phyloP scores from a whole-genome alignment of 2,797 vertebrate species.

The Crax fasciolata region DNA sequence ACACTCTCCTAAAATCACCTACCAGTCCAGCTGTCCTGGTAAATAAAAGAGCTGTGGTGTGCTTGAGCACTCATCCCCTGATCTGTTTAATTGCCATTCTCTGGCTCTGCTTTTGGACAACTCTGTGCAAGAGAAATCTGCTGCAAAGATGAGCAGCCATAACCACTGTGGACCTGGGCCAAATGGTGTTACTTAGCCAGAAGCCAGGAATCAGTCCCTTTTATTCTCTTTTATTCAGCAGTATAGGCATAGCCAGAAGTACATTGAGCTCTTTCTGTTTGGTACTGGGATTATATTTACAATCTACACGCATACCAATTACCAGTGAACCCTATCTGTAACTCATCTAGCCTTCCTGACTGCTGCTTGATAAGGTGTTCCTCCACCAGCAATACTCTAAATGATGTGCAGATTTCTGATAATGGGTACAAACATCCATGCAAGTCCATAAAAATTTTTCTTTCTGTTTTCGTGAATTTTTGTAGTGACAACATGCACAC shows the following conservation, averaged over 20 bases:
- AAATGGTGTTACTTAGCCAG: neutral
- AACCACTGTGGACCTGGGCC: neutral
- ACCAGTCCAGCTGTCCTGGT: neutral
- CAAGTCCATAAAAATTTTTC: neutral
- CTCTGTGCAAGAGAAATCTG: neutral
- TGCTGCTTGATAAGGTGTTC: neutral
- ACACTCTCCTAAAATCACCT: neutral
- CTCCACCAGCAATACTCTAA: neutral
- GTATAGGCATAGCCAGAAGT: neutral
- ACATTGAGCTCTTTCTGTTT: neutral
- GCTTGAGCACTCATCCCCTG: neutral
- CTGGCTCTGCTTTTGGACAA: slow-evolving; percentile 15
- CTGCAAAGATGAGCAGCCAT: neutral
- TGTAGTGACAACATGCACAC: neutral
- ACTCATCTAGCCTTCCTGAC: neutral
- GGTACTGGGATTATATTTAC: neutral
- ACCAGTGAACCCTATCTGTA: neutral
- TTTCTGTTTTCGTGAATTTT: neutral
- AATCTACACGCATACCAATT: neutral
- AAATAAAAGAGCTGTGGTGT: neutral
- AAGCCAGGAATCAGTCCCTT: neutral
- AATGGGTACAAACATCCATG: neutral
- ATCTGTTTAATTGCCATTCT: neutral
- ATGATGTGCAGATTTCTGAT: neutral
- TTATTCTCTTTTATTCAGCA: neutral